Evolutionary conservation across 2,797 vertebrate species (phyloP).

Genomic region (Pogonophryne albipinna): DNA sequence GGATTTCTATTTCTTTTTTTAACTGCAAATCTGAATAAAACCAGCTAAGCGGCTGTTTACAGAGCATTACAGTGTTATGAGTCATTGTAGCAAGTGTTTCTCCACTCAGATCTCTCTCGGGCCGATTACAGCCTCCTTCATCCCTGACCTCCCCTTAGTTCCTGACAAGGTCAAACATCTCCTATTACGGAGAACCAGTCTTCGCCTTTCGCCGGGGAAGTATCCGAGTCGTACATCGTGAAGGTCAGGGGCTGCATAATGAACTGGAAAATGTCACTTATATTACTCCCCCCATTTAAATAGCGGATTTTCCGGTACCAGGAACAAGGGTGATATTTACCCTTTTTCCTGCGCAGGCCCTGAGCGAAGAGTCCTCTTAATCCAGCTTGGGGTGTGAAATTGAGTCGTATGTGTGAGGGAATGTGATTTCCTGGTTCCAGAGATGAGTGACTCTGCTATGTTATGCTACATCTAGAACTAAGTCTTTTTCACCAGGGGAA

Average conservation of each 20-base stretch:
- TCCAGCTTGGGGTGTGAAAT: constrained; percentile 80
- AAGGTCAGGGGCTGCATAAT: constrained; percentile 88
- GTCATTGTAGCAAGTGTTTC: constrained; percentile 50
- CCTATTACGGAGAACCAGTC: constrained; percentile 80
- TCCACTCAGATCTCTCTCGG: constrained; percentile 50
- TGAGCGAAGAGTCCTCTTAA: constrained; percentile 79
- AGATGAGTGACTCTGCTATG: constrained; percentile 58
- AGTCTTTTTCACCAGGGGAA: constrained; percentile 35
- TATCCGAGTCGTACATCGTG: constrained; percentile 78
- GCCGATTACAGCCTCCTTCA: constrained; percentile 64
- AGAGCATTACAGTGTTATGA: constrained; percentile 8
- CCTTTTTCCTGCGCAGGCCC: constrained; percentile 67
- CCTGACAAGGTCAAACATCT: constrained; percentile 85
- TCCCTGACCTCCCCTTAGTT: constrained; percentile 78
- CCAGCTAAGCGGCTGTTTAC: constrained; percentile 9
- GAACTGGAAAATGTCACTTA: constrained; percentile 88
- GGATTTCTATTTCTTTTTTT: constrained; percentile 23
- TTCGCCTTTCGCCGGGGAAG: constrained; percentile 69
- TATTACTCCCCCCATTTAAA: constrained; percentile 85
- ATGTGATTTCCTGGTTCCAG: constrained; percentile 72
- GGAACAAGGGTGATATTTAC: constrained; percentile 85
- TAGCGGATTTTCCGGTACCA: constrained; percentile 76
- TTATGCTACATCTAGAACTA: constrained; percentile 41
- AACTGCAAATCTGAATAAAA: background rate
- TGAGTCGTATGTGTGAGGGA: constrained; percentile 72